Evolutionary conservation across 2,113 vertebrate genomes (phyloP), one percentile per base, ranked within the genome.

Genomic region (Pelobates fuscus): DNA sequence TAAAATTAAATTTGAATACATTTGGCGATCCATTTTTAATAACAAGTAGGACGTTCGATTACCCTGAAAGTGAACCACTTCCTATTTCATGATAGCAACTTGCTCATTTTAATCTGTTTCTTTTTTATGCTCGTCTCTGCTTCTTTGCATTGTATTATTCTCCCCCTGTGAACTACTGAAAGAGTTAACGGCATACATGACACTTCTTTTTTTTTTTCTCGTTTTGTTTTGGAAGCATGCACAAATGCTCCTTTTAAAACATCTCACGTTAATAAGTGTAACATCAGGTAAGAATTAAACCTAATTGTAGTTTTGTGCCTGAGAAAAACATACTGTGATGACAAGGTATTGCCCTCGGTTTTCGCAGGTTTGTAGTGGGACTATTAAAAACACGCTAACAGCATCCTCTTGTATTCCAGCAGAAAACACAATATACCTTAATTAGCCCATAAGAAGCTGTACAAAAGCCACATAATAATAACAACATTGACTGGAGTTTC

Each of bases 261-360:
- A 79, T 82, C 76, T 88, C 71, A 80, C 85, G 84, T 88, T 86
- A 86, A 84, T 83, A 88, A 84, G 86, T 88, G 82, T 88, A 88
- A 73, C 80, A 78, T 81, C 88, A 91, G 84, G 87, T 89, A 88
- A 87, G 88, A 88, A 84, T 84, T 67, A 84, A 85, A 85, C 81
- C 8, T 46, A 81, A 64, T 78, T 77, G 71, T 78, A 78, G 72
- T 78, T 37, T 54, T 59, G 71, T 80, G 79, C 80, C 44, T 2
- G 17, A 75, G 60, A 43, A 63, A 84, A 55, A 26, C 25, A 46
- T 55, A 8, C 0, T 15, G 60, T 78, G 79, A 70, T 67, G 75
- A 26, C n/a, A 68, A 76, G 12, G 26, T 0, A 44, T 67, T 30
- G 2, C 24, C 30, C 82, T 70, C 55, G 10, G 49, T 73, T 84